Percentiles rank a stretch among this genome's conserved stretches.
These are phyloP conservation scores for Phymorhynchus buccinoides DNA, from an alignment of 1,140 invertebrate genomes.

Conservation along the genomic window DNA sequence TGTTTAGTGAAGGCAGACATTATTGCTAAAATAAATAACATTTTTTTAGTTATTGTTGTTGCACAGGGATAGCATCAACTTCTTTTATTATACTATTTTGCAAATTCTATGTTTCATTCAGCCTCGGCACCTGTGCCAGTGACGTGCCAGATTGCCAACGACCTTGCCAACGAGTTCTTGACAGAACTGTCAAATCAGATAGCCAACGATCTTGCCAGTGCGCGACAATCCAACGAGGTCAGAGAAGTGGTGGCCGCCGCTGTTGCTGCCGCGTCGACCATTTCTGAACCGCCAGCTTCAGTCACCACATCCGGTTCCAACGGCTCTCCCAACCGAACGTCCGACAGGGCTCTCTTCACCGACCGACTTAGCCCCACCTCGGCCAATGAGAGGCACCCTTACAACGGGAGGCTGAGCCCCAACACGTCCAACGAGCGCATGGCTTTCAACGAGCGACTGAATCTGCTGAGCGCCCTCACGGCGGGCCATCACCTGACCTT, in stretches of 20 bases:
- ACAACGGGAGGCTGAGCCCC: background rate
- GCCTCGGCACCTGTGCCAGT: conserved; percentile 31
- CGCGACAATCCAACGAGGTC: conserved; percentile 45
- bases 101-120: background rate
- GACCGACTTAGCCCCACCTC: conserved; percentile 30
- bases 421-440: conserved; percentile 28
- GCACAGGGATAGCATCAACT: no score
- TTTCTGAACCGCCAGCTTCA: conserved; percentile 42
- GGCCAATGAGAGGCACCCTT: conserved; percentile 9
- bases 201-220: conserved; percentile 62
- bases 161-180: conserved; percentile 66
- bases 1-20: no score
- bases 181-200: conserved; percentile 68
- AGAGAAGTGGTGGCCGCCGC: conserved; percentile 39
- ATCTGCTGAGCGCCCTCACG: conserved; percentile 25
- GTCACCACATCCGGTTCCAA: background rate
- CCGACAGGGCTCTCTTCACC: background rate
- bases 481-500: conserved; percentile 80
- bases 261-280: conserved; percentile 27
- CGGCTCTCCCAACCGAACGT: background rate
- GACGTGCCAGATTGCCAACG: conserved; percentile 62
- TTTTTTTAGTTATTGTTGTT: no score
- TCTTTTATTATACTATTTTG: background rate
- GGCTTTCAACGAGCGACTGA: conserved; percentile 35
- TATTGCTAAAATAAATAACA: no score